These are phyloP conservation scores for Phengaris alcon DNA, from an alignment of 2,888 invertebrate genomes.

Conservation along the genomic window DNA sequence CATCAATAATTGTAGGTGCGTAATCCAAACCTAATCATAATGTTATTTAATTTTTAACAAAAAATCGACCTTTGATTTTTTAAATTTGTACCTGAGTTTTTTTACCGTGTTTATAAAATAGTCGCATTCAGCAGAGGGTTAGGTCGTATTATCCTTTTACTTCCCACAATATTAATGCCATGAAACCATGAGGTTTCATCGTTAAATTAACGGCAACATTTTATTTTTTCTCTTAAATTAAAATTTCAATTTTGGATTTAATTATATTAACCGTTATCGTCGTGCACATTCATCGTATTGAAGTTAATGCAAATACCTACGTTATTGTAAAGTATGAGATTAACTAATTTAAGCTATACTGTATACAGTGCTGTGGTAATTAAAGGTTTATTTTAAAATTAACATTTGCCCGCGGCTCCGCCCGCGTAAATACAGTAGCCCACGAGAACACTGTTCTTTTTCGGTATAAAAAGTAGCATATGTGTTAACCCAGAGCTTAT, in stretches of 20 bases:
- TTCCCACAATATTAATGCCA: neutral
- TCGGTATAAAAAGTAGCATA: too few species aligned
- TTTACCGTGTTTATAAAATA: neutral
- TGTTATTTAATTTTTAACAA: neutral
- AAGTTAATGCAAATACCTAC: slow-evolving; percentile 10
- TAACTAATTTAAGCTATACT: neutral
- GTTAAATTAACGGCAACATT: neutral
- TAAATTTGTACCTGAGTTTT: neutral
- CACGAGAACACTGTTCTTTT: too few species aligned
- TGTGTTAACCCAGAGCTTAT: too few species aligned
- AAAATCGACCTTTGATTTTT: neutral
- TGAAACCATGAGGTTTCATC: neutral
- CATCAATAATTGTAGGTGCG: too few species aligned
- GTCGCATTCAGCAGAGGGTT: neutral
- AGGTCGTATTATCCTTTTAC: neutral
- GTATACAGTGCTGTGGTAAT: neutral
- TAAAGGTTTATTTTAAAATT: neutral
- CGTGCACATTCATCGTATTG: neutral
- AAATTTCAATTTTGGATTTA: slow-evolving; percentile 5
- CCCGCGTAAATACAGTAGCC: too few species aligned
- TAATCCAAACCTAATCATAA: too few species aligned
- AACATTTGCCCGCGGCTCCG: too few species aligned
- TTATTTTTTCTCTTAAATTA: slow-evolving; percentile 20
- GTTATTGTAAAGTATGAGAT: neutral
- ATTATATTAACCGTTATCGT: slow-evolving; percentile 23